Evolutionary conservation across 2,797 vertebrate species (phyloP).

Genomic region (Sebastes wilsoni): DNA sequence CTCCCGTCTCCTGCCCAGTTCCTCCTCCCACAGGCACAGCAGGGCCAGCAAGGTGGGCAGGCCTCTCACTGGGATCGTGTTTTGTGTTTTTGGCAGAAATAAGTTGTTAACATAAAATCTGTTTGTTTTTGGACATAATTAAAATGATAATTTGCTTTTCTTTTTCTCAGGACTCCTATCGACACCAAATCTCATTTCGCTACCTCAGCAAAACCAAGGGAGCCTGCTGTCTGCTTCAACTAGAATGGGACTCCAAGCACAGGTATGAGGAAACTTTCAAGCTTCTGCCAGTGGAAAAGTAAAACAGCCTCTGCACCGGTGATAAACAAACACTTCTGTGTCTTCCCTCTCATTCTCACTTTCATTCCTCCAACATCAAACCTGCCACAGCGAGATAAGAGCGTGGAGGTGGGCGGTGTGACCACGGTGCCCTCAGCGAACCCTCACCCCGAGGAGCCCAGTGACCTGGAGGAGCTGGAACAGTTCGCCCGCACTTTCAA

Average conservation of each 20-base stretch:
- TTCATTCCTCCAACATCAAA: slow-evolving; percentile 3
- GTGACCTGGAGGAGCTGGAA: slow-evolving; percentile 93
- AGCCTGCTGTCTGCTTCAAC: slow-evolving; percentile 86
- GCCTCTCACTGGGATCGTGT: neutral
- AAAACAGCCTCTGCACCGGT: neutral
- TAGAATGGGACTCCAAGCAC: slow-evolving; percentile 88
- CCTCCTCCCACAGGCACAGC: slow-evolving; percentile 91
- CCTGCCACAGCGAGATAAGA: slow-evolving; percentile 77
- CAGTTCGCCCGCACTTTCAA: slow-evolving; percentile 96
- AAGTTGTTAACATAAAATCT: neutral
- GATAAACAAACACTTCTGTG: neutral
- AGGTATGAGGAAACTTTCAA: slow-evolving; percentile 79
- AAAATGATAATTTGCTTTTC: neutral
- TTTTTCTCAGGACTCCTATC: slow-evolving; percentile 87
- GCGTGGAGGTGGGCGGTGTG: slow-evolving; percentile 71
- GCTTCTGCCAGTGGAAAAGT: slow-evolving; percentile 32
- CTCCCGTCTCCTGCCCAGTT: slow-evolving; percentile 90
- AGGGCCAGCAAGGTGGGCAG: slow-evolving; percentile 90
- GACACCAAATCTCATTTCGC: slow-evolving; percentile 93
- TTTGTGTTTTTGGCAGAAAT: neutral
- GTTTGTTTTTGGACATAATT: neutral
- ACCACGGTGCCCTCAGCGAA: slow-evolving; percentile 73
- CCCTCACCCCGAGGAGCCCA: slow-evolving; percentile 91
- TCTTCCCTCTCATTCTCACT: slow-evolving; percentile 20
- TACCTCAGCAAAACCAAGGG: slow-evolving; percentile 98